Conservation (phyloP, 1,140 invertebrate species). For the Ephestia elutella region DNA sequence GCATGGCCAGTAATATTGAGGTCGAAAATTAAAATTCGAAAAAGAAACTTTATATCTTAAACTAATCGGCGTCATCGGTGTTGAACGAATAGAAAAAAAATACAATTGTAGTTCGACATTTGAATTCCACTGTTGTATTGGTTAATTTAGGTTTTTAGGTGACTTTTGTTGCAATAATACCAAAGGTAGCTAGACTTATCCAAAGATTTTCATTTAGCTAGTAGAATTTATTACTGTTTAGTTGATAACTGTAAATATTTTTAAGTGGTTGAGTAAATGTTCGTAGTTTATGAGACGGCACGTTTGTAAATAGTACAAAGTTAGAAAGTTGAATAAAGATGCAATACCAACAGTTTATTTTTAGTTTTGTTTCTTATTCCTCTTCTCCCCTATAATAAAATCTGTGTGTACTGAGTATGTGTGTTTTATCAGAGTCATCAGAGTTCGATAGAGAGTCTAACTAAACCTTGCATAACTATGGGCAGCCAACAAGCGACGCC, state of each 20-base stretch:
- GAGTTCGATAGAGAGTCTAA: too few relatives aligned
- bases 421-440: too few relatives aligned
- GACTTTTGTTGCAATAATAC: constrained; percentile 17
- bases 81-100: neutral
- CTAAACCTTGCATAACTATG: too few relatives aligned
- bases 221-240: constrained; percentile 43
- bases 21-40: constrained; percentile 58
- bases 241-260: constrained; percentile 59
- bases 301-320: constrained; percentile 65
- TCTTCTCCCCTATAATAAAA: too few relatives aligned
- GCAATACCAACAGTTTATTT: constrained; percentile 41
- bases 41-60: neutral
- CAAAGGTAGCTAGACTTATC: constrained; percentile 34
- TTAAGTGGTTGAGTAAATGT: constrained; percentile 41
- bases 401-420: too few relatives aligned
- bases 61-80: neutral
- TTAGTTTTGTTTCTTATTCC: constrained; percentile 16
- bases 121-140: neutral
- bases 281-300: constrained; percentile 38
- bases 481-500: too few relatives aligned
- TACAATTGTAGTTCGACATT: neutral
- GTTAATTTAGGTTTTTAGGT: neutral
- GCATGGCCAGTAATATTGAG: constrained; percentile 72
- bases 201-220: constrained; percentile 38
- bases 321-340: constrained; percentile 55